Conservation (phyloP, 2,888 invertebrate genomes). For the Acanthoscelides obtectus region DNA sequence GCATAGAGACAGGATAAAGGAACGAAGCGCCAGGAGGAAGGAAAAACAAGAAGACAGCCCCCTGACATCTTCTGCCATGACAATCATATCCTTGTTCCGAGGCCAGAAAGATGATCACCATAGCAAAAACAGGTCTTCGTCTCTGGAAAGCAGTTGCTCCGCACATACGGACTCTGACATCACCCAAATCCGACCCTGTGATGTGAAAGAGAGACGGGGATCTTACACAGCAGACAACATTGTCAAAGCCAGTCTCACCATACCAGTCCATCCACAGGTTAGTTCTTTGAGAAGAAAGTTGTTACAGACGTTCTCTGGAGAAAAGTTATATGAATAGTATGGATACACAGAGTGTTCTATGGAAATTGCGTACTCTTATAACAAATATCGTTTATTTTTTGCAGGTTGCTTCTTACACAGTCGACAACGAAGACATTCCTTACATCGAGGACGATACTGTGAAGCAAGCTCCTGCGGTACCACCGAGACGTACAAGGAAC, state of each 20-base stretch:
- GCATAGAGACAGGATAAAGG: conserved; percentile 45
- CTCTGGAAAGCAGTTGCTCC: conserved; percentile 45
- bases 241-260: conserved; percentile 76
- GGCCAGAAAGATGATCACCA: conserved; percentile 42
- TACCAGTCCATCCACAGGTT: conserved; percentile 53
- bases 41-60: conserved; percentile 43
- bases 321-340: too few relatives aligned
- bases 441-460: conserved; percentile 58
- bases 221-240: conserved; percentile 58
- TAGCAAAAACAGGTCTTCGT: conserved; percentile 43
- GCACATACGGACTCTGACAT: conserved; percentile 55
- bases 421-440: conserved; percentile 60
- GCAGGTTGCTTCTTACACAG: not conserved
- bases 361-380: too few relatives aligned
- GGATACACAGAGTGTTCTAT: too few relatives aligned
- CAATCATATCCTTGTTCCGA: conserved; percentile 52
- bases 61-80: conserved; percentile 53
- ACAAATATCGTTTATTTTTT: conserved; percentile 12
- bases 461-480: conserved; percentile 36
- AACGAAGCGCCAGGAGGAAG: conserved; percentile 48
- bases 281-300: too few relatives aligned
- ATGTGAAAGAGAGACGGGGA: conserved; percentile 49
- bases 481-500: conserved; percentile 48
- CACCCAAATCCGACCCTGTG: conserved; percentile 33
- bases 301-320: too few relatives aligned